Base-by-base conservation (phyloP, 2,888 invertebrate genomes). In the Pyralis farinalis region DNA sequence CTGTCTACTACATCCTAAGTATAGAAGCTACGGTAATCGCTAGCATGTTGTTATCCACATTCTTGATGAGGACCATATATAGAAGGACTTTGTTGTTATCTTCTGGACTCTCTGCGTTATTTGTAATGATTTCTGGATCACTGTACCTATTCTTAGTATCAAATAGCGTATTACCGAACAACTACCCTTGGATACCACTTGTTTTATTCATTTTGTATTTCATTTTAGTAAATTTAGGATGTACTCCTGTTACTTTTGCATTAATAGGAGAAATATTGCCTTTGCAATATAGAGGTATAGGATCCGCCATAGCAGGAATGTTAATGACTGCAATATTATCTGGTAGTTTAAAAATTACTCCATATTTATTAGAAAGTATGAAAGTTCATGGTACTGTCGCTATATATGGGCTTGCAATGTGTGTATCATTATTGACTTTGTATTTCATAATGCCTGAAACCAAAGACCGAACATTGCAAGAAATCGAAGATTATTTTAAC, bases 231-330 rank as follows among this genome's bases (percentile, higher is more conserved):
- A 84, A 81, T 47, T 61, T 82, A 9, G 84, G 82, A 1, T 75
- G 78, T 36, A 68, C 76, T 4, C 68, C 78, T 0, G 75, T 83
- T 38, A 72, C 83, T 1, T 43, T 78, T 9, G 69, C 71, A 1
- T 56, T 83, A 8, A 6, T 78, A 16, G 84, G 84, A 0, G 84
- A 84, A 49, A 42, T 83, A 2, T 74, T 73, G 30, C 83, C 83
- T 0, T 57, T 83, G 27, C 65, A 57, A 1, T 74, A 81, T 36
- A 68, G 74, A 53, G 72, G 69, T 6, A 62, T 62, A 0, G 82
- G 80, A 0, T 58, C 70, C 6, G 48, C 64, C 0, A 44, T 65
- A 0, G 49, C 64, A 0, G 80, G 81, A 0, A 42, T 65, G 0
- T 44, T 65, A 1, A 29, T 77, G 8, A 71, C 0, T 2, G 70